Conservation (phyloP, 35 echinoderm and acorn worm genomes). For the Lytechinus pictus region DNA sequence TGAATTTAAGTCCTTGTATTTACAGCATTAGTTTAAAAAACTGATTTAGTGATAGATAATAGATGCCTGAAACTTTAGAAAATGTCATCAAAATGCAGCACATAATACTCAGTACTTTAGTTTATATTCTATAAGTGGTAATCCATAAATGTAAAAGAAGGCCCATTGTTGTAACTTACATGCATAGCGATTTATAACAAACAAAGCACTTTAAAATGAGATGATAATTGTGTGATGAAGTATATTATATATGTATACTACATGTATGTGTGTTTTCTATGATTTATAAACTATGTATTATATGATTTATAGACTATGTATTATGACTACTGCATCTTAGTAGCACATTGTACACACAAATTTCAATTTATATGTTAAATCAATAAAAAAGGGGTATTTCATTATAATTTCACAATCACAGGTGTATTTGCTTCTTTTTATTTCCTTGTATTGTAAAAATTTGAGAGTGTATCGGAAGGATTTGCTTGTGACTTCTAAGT, state of each 20-base stretch:
- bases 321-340: background rate
- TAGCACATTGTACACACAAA: background rate
- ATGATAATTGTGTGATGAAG: background rate
- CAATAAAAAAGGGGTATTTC: background rate
- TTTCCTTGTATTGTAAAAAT: background rate
- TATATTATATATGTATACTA: background rate
- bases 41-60: background rate
- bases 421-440: background rate
- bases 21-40: background rate
- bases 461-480: no score
- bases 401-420: slow-evolving; percentile 6
- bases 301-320: background rate
- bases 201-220: background rate
- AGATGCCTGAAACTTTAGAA: background rate
- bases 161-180: background rate
- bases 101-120: background rate
- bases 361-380: background rate
- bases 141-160: background rate
- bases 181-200: background rate
- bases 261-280: background rate
- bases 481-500: no score
- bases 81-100: background rate
- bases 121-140: background rate
- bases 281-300: background rate
- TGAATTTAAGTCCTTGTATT: background rate